These are phyloP conservation scores for Tetraneura akinire DNA, from an alignment of 1,140 invertebrate species.

Conservation along the genomic window DNA sequence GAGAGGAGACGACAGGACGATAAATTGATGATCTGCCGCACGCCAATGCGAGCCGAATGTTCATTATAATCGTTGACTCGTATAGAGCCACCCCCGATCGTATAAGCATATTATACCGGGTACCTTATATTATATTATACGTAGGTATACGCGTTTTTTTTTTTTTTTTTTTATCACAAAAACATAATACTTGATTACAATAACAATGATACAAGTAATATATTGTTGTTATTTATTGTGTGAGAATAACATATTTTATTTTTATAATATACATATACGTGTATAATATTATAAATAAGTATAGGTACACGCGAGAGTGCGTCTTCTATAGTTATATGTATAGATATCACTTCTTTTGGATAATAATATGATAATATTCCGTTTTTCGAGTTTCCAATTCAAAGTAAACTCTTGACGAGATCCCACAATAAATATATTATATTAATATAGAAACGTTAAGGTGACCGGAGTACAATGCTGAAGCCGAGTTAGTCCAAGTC, in stretches of 20 bases:
- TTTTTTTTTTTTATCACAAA: constrained; percentile 46
- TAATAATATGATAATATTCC: not conserved
- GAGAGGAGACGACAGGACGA: constrained; percentile 47
- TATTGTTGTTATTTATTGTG: constrained; percentile 49
- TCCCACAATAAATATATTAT: not conserved
- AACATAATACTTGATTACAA: constrained; percentile 48
- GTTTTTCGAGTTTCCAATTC: constrained; percentile 20
- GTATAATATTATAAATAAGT: not conserved
- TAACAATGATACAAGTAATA: constrained; percentile 47
- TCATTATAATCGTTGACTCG: constrained; percentile 22
- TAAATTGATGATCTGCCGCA: constrained; percentile 49
- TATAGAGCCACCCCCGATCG: constrained; percentile 13
- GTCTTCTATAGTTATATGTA: no score
- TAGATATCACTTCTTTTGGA: no score
- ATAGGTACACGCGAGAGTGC: no score
- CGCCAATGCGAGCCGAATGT: constrained; percentile 42
- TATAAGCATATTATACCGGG: no score
- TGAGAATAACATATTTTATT: not conserved
- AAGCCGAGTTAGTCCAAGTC: not conserved
- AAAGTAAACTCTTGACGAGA: constrained; percentile 45
- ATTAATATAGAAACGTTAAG: constrained; percentile 17
- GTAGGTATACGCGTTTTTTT: not conserved
- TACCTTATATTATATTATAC: no score
- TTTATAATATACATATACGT: no score
- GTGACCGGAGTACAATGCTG: constrained; percentile 20